Evolutionary conservation across 2,797 vertebrate species (phyloP).

Genomic region (Chiroxiphia lanceolata): DNA sequence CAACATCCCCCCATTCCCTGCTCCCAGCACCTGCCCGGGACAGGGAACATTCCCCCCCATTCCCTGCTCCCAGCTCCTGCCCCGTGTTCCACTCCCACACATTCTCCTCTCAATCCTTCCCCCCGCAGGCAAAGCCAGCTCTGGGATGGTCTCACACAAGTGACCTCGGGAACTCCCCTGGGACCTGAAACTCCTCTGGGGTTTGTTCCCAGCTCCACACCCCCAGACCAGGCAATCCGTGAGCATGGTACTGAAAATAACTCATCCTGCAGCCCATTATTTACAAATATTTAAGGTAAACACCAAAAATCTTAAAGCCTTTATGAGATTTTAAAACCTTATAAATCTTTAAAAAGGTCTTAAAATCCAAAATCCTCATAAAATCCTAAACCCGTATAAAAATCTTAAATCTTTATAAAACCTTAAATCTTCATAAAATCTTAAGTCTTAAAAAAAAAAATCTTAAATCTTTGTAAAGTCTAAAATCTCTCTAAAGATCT

Average conservation of each 20-base stretch:
- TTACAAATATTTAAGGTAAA: neutral
- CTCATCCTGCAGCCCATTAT: fast-evolving
- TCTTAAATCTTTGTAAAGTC: neutral
- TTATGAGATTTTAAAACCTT: neutral
- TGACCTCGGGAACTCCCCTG: neutral
- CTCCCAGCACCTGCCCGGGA: neutral
- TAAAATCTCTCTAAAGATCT: neutral
- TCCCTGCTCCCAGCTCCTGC: neutral
- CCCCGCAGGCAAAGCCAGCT: neutral
- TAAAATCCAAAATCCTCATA: no score
- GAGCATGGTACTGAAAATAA: neutral
- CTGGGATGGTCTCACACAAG: no score
- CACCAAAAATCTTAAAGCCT: no score
- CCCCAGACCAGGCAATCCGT: no score
- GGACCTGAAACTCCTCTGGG: fast-evolving
- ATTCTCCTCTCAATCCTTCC: fast-evolving
- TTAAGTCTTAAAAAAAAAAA: neutral
- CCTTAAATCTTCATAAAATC: neutral
- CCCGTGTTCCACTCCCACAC: neutral
- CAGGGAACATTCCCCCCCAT: no score
- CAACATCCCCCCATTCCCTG: no score
- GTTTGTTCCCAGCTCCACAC: neutral
- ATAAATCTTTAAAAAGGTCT: neutral
- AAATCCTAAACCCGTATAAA: neutral
- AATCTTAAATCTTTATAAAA: neutral